These are phyloP conservation scores for Ichneumon xanthorius DNA, from an alignment of 2,888 invertebrate species.

Conservation along the genomic window DNA sequence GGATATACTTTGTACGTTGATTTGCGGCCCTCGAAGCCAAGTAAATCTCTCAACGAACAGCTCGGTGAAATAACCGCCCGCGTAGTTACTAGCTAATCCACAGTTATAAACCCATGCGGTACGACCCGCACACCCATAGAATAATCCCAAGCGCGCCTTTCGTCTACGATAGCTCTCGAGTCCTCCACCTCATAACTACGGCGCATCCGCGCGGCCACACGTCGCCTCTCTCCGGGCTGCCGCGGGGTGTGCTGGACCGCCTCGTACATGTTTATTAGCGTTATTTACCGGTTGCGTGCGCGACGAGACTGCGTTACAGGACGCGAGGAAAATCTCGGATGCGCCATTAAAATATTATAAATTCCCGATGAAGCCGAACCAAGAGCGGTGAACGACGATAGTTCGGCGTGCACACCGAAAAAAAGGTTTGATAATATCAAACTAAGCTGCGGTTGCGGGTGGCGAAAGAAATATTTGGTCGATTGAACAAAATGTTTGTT, in stretches of 20 bases:
- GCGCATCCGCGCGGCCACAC: conserved; percentile 8
- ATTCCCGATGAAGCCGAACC: neutral
- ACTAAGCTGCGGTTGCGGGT: too few relatives aligned
- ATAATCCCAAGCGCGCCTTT: neutral
- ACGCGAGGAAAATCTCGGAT: neutral
- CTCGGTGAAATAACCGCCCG: conserved; percentile 51
- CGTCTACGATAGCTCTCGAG: conserved; percentile 39
- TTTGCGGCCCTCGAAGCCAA: conserved; percentile 70
- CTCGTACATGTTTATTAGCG: conserved; percentile 72
- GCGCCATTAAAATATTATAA: conserved; percentile 17
- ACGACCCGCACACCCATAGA: neutral
- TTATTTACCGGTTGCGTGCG: conserved; percentile 62
- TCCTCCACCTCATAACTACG: conserved; percentile 39
- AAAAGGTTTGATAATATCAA: too few relatives aligned
- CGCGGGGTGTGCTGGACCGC: conserved; percentile 58
- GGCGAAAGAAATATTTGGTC: too few relatives aligned
- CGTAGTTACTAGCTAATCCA: conserved; percentile 41
- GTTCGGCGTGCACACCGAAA: too few relatives aligned
- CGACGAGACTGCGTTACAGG: conserved; percentile 8
- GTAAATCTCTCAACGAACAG: conserved; percentile 67
- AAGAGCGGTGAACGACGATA: neutral
- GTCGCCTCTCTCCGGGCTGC: conserved; percentile 13
- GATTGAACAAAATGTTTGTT: too few relatives aligned
- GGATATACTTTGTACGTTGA: conserved; percentile 71
- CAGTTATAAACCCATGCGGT: conserved; percentile 13